phyloP scores from a whole-genome alignment of 64 coral and sea anemone species.

The Dendronephthya gigantea region DNA sequence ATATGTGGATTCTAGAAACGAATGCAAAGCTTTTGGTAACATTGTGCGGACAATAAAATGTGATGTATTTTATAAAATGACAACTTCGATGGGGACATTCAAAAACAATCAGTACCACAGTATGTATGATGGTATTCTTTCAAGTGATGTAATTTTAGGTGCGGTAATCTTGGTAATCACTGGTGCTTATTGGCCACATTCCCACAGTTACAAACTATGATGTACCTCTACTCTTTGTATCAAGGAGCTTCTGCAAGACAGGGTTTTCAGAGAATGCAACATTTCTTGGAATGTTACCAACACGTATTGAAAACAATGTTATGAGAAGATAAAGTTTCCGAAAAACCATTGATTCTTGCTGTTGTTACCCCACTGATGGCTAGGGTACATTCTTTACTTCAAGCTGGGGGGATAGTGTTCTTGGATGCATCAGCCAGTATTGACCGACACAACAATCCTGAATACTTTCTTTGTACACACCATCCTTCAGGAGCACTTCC shows the following conservation, averaged over 20 bases:
- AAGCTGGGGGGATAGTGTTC: slow-evolving; percentile 46
- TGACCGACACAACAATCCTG: slow-evolving; percentile 53
- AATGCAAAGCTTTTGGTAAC: not conserved
- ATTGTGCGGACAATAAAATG: too few species aligned
- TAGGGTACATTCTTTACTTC: slow-evolving; percentile 29
- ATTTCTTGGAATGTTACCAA: not conserved
- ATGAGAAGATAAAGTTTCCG: too few species aligned
- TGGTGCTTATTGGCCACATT: not conserved
- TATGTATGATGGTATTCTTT: too few species aligned
- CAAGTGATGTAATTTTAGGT: too few species aligned
- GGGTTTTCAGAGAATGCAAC: not conserved
- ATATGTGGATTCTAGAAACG: slow-evolving; percentile 13
- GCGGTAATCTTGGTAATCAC: not conserved
- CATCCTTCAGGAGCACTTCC: slow-evolving; percentile 39
- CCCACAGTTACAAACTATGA: not conserved
- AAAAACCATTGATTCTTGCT: slow-evolving; percentile 31
- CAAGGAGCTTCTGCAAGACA: not conserved
- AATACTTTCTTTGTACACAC: slow-evolving; percentile 48
- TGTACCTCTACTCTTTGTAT: not conserved
- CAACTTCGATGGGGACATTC: too few species aligned
- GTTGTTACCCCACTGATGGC: slow-evolving; percentile 49
- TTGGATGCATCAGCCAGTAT: slow-evolving; percentile 50
- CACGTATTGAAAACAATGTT: too few species aligned
- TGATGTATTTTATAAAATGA: too few species aligned
- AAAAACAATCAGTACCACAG: too few species aligned